Conservation (phyloP, 1,140 invertebrate genomes). For the Drosophila ercepeae region DNA sequence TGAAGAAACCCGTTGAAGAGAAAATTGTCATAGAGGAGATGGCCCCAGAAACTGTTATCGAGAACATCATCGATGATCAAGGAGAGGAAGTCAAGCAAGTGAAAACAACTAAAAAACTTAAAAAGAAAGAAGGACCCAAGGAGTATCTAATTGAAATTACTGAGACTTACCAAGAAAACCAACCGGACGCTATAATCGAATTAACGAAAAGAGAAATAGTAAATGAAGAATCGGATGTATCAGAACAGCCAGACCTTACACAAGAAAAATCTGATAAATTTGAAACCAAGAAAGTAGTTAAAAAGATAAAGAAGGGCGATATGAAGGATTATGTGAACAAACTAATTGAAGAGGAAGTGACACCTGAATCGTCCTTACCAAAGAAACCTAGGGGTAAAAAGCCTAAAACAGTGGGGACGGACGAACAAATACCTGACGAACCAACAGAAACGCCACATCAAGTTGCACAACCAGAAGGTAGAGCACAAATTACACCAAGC, state of each 20-base stretch:
- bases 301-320: conserved; percentile 71
- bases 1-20: conserved; percentile 58
- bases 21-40: conserved; percentile 74
- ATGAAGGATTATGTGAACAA: conserved; percentile 65
- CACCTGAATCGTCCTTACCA: conserved; percentile 8
- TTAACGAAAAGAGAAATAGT: conserved; percentile 69
- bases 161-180: conserved; percentile 80
- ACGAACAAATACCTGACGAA: conserved; percentile 51
- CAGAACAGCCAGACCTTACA: too few species aligned
- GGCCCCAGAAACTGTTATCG: conserved; percentile 67
- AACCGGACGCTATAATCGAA: conserved; percentile 69
- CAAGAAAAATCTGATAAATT: background rate
- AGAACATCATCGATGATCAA: conserved; percentile 82
- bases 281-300: background rate
- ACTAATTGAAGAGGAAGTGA: conserved; percentile 72
- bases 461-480: conserved; percentile 76
- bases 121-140: conserved; percentile 71
- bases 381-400: conserved; percentile 48
- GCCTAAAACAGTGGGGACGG: conserved; percentile 23
- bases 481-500: conserved; percentile 81
- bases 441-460: conserved; percentile 60
- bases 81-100: conserved; percentile 77
- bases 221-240: background rate
- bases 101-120: conserved; percentile 76
- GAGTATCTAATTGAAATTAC: conserved; percentile 74